Evolutionary conservation across 2,113 vertebrate species (phyloP).

Genomic region (Pelecanoides urinatrix): DNA sequence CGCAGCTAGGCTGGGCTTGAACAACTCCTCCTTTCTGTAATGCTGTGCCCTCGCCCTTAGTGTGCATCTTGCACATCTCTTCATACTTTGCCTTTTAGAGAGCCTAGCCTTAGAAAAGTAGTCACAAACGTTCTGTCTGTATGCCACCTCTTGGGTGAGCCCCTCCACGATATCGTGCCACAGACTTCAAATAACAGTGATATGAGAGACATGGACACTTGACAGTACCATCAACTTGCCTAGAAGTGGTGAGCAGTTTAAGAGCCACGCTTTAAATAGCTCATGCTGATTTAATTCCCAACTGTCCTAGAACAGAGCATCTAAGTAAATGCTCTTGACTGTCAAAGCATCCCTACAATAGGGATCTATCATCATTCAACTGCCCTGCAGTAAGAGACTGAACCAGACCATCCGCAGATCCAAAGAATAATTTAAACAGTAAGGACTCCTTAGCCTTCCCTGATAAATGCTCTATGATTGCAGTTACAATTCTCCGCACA

Average conservation of each 20-base stretch:
- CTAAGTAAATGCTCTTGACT: not conserved
- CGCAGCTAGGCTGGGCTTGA: not conserved
- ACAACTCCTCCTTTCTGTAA: not conserved
- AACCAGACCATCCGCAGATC: not conserved
- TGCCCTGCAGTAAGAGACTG: not conserved
- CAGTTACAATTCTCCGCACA: not conserved
- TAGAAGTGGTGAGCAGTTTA: not conserved
- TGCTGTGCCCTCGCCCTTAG: not conserved
- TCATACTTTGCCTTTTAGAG: not conserved
- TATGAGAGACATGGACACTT: not conserved
- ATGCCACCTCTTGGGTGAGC: not conserved
- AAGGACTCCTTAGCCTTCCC: not conserved
- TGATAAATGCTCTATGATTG: not conserved
- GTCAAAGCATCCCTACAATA: not conserved
- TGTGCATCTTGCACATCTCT: not conserved
- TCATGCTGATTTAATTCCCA: not conserved
- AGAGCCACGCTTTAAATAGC: not conserved
- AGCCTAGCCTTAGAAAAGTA: not conserved
- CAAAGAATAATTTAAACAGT: not conserved
- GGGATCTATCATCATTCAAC: not conserved
- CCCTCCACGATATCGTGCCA: fast-evolving
- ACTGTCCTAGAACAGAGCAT: not conserved
- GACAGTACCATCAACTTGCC: not conserved
- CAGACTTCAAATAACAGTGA: not conserved
- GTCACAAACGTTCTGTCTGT: not conserved